Percentiles rank a stretch among this genome's conserved stretches.
Evolutionary conservation across 2,113 vertebrate genomes (phyloP).

Genomic region (Chinchilla lanigera): DNA sequence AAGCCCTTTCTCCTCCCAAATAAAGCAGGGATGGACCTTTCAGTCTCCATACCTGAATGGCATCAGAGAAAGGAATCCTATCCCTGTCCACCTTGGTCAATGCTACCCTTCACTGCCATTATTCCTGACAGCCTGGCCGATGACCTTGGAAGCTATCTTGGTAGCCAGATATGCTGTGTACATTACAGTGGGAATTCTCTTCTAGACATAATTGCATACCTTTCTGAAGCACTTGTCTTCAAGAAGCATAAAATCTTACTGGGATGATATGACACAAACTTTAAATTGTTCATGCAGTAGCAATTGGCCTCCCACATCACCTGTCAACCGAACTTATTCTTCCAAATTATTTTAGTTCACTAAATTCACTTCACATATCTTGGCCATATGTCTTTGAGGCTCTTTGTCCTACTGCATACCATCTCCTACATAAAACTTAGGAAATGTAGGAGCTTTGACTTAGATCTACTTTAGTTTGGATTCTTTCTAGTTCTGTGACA

Average conservation of each 20-base stretch:
- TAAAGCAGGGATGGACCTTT: not conserved
- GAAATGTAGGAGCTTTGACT: not conserved
- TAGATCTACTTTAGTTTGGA: not conserved
- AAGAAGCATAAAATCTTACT: not conserved
- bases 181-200: not conserved
- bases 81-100: not conserved
- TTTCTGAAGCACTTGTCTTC: constrained; percentile 7
- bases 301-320: not conserved
- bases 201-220: not conserved
- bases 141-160: not conserved
- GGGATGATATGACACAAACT: not conserved
- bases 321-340: not conserved
- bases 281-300: not conserved
- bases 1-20: constrained; percentile 44
- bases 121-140: not conserved
- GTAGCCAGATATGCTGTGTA: not conserved
- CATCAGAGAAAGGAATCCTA: not conserved
- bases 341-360: not conserved
- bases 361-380: not conserved
- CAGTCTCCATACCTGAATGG: not conserved
- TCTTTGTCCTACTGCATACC: not conserved
- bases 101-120: not conserved
- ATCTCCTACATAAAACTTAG: not conserved
- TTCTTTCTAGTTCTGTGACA: not conserved
- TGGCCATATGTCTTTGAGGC: not conserved